Evolutionary conservation across 1,140 invertebrate genomes (phyloP).

Genomic region (Aphidius gifuensis): DNA sequence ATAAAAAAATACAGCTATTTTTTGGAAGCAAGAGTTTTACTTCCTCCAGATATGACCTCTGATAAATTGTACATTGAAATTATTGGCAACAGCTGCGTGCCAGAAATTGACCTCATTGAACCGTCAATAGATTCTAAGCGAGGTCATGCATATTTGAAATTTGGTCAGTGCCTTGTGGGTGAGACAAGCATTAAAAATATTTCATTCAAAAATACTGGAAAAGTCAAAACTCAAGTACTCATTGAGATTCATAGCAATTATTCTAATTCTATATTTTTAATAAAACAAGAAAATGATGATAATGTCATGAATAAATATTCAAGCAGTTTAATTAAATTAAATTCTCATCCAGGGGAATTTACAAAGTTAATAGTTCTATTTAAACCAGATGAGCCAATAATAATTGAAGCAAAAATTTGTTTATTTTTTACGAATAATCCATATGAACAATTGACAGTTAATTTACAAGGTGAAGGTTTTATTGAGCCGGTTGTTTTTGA

Average conservation of each 20-base stretch:
- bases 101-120: conserved; percentile 38
- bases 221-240: conserved; percentile 33
- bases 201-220: conserved; percentile 35
- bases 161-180: conserved; percentile 32
- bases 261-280: conserved; percentile 16
- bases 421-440: conserved; percentile 39
- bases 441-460: conserved; percentile 34
- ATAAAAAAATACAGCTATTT: conserved; percentile 31
- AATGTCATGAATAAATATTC: neutral
- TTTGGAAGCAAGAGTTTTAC: conserved; percentile 30
- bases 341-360: conserved; percentile 22
- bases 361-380: conserved; percentile 29
- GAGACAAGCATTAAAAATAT: conserved; percentile 26
- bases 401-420: conserved; percentile 25
- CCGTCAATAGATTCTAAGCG: conserved; percentile 22
- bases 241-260: conserved; percentile 30
- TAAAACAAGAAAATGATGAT: conserved; percentile 6
- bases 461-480: conserved; percentile 35
- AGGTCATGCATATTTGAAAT: conserved; percentile 26
- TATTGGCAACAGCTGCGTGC: conserved; percentile 39
- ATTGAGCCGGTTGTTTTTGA: conserved; percentile 35
- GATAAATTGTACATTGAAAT: conserved; percentile 33
- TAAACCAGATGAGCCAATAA: conserved; percentile 22
- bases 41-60: conserved; percentile 27
- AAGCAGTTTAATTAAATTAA: conserved; percentile 6